Conservation (phyloP, 2,797 vertebrate genomes). For the Xyrichtys novacula region DNA sequence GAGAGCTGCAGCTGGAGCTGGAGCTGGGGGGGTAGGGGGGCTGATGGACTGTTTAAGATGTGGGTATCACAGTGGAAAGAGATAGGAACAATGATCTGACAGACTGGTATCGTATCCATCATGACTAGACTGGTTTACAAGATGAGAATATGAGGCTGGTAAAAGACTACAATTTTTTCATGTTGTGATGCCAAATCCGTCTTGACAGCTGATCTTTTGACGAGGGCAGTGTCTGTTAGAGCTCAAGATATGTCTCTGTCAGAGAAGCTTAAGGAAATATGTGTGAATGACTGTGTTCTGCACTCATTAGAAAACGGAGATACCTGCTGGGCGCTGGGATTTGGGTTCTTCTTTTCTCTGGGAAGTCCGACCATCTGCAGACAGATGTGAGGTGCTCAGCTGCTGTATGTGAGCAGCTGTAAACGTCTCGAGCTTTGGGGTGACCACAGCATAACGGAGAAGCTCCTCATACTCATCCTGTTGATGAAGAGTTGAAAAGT, state of each 20-base stretch:
- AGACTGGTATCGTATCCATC: conserved; percentile 46
- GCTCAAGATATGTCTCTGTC: conserved; percentile 49
- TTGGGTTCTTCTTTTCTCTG: conserved; percentile 63
- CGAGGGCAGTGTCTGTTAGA: conserved; percentile 31
- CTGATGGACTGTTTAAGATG: conserved; percentile 68
- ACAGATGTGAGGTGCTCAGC: conserved; percentile 66
- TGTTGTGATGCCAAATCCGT: conserved; percentile 53
- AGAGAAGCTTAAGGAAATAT: conserved; percentile 41
- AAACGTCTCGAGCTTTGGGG: conserved; percentile 82
- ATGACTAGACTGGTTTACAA: conserved; percentile 39
- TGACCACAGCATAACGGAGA: conserved; percentile 88
- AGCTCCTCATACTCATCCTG: conserved; percentile 95
- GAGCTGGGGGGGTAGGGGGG: conserved; percentile 3
- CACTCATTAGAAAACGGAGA: conserved; percentile 3
- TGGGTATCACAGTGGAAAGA: conserved; percentile 41
- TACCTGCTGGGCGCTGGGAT: conserved; percentile 79
- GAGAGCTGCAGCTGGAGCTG: conserved; percentile 39
- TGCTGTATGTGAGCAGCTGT: conserved; percentile 57
- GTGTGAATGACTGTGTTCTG: conserved; percentile 22
- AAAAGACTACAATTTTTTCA: conserved; percentile 35
- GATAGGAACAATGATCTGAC: conserved; percentile 38
- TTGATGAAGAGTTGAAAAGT: conserved; percentile 15
- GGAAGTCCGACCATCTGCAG: conserved; percentile 60
- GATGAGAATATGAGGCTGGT: conserved; percentile 43
- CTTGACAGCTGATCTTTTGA: conserved; percentile 60